Conservation (phyloP, 2,888 invertebrate species). For the Clusia tigrina region DNA sequence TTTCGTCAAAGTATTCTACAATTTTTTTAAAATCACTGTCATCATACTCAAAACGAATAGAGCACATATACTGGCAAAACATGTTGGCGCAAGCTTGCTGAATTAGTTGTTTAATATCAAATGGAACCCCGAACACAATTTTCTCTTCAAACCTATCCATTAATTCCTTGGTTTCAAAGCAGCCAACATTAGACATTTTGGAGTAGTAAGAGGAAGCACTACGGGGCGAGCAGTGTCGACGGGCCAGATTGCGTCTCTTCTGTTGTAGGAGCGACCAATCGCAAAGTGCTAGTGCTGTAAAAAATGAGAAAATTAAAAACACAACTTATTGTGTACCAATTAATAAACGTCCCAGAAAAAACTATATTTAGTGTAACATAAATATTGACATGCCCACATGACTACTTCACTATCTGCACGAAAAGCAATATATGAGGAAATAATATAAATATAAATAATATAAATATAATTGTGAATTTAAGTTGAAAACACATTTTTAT, state of each 20-base stretch:
- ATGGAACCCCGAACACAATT: conserved; percentile 57
- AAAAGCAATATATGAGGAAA: no score
- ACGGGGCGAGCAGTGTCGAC: conserved; percentile 82
- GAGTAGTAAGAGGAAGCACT: conserved; percentile 76
- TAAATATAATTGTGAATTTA: no score
- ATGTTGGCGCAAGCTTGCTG: conserved; percentile 82
- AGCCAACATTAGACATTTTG: conserved; percentile 76
- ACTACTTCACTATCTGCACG: no score
- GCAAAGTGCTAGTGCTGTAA: conserved; percentile 87
- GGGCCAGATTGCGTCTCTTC: conserved; percentile 78
- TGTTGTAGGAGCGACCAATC: conserved; percentile 88
- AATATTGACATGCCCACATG: no score
- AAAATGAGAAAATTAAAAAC: no score
- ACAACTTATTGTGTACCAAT: no score
- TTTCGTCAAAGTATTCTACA: conserved; percentile 80
- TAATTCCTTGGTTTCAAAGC: conserved; percentile 72
- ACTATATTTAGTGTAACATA: no score
- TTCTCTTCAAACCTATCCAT: conserved; percentile 68
- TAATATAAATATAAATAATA: no score
- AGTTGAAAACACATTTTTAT: no score
- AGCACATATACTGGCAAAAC: conserved; percentile 88
- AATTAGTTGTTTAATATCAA: conserved; percentile 75
- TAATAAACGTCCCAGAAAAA: no score
- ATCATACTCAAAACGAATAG: conserved; percentile 75
- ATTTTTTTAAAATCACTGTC: conserved; percentile 74